Evolutionary conservation across 2,888 invertebrate genomes (phyloP), one percentile per base, ranked within the genome.

Genomic region (Ophonus ardosiacus): DNA sequence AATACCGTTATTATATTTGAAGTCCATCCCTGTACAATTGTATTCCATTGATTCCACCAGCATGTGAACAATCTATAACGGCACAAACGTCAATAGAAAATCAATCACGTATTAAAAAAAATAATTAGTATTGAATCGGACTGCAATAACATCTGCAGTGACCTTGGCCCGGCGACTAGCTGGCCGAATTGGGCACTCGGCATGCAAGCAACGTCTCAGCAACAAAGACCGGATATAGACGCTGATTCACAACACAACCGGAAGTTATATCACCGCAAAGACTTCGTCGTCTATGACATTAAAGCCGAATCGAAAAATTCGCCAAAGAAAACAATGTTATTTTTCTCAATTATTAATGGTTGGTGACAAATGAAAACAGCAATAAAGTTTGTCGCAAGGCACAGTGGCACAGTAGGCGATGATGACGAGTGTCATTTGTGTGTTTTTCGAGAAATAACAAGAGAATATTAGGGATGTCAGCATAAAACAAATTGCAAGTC

Each of bases 201-300:
- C 59, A 83, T 83, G 83, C 83, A 59, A 76, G 6, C 31, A 21
- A 31, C 59, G 76, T 82, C 71, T 68, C 38, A 24, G 57, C 59
- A 83, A 83, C 83, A 83, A 83, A 61, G 76, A 83, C 74, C 83
- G 83, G 83, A 83, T 71, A 74, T 61, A 76, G 74, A 38, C 56
- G 61, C 59, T 83, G 83, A 83, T 59, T 83, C 83, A 83, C 40
- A 74, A 31, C 31, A 31, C 31, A 68, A 18, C 83, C 74, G 83
- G 83, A 83, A 71, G 59, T 18, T 31, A 31, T 31, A 81, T 18
- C 83, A 83, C 83, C 83, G 76, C 83, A 74, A 76, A 74, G 76
- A 83, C 76, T 83, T 83, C 83, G 74, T 51, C 24, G 57, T 18
- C 24, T 57, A 17, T 59, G 17, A 15, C 17, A 15, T 6, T 59